These are phyloP conservation scores for Brenthis daphne DNA, from an alignment of 2,888 invertebrate species.

Conservation along the genomic window DNA sequence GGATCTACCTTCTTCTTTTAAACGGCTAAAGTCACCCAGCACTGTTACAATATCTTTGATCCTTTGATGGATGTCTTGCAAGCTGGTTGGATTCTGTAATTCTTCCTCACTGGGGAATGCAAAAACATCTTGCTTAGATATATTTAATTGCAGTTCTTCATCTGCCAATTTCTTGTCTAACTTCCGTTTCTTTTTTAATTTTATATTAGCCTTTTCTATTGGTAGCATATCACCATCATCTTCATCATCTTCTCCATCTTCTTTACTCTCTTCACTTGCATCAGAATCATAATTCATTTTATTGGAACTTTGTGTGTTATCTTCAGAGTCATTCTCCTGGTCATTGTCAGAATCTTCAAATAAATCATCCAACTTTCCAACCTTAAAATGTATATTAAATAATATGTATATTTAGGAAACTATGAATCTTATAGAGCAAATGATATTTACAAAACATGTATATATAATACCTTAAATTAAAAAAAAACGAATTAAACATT, in stretches of 20 bases:
- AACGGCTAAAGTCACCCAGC: constrained; percentile 88
- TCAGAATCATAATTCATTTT: constrained; percentile 66
- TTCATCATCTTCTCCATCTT: constrained; percentile 61
- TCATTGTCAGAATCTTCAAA: constrained; percentile 72
- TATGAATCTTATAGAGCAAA: background rate
- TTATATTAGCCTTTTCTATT: constrained; percentile 92
- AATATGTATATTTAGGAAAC: background rate
- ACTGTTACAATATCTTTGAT: constrained; percentile 93
- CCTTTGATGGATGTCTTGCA: constrained; percentile 93
- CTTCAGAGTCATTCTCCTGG: constrained; percentile 51
- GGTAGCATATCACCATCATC: constrained; percentile 88
- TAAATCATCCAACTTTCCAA: constrained; percentile 79
- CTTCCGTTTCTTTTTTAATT: constrained; percentile 88
- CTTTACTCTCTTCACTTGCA: constrained; percentile 58
- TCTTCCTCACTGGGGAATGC: constrained; percentile 90
- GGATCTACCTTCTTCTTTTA: constrained; percentile 86
- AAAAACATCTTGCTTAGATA: constrained; percentile 88
- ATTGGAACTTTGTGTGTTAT: constrained; percentile 46
- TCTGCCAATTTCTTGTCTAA: constrained; percentile 87
- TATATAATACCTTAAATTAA: too few relatives aligned
- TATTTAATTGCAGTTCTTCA: constrained; percentile 91
- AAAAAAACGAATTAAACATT: constrained; percentile 19
- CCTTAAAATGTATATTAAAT: constrained; percentile 51
- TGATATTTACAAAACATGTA: background rate
- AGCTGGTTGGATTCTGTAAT: constrained; percentile 85